These are phyloP conservation scores for Brachypteracias leptosomus DNA, from an alignment of 2,113 vertebrate species.

Conservation along the genomic window DNA sequence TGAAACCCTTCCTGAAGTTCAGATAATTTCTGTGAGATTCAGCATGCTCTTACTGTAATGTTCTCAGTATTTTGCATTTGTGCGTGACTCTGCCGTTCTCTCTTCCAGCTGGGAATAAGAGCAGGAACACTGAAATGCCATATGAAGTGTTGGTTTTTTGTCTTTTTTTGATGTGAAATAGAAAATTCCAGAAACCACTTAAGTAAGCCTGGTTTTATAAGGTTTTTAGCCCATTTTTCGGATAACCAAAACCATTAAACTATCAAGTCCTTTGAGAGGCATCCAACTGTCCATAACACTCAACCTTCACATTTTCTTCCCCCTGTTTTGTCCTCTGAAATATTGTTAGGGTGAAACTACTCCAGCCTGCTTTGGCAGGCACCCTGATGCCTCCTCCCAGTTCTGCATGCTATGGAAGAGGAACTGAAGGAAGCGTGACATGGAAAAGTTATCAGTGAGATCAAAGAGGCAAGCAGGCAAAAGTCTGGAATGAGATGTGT, in stretches of 20 bases:
- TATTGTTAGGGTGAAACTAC: not conserved
- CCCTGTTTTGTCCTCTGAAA: not conserved
- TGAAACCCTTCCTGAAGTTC: not conserved
- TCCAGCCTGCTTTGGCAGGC: not conserved
- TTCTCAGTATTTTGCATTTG: not conserved
- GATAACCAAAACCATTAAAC: not conserved
- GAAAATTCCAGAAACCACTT: not conserved
- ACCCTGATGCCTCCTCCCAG: not conserved
- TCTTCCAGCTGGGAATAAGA: not conserved
- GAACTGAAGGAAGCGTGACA: not conserved
- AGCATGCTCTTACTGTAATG: not conserved
- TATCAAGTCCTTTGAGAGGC: not conserved
- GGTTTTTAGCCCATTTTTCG: not conserved
- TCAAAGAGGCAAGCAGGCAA: not conserved
- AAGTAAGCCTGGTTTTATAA: not conserved
- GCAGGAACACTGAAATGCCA: not conserved
- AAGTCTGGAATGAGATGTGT: not conserved
- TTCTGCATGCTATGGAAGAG: not conserved
- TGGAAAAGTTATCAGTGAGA: not conserved
- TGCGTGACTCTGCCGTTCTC: not conserved
- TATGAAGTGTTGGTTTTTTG: not conserved
- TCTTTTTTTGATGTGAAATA: not conserved
- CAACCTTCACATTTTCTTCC: not conserved
- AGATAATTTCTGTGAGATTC: not conserved
- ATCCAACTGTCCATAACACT: not conserved